Conservation (phyloP, 2,113 vertebrate genomes). For the Varanus komodoensis region DNA sequence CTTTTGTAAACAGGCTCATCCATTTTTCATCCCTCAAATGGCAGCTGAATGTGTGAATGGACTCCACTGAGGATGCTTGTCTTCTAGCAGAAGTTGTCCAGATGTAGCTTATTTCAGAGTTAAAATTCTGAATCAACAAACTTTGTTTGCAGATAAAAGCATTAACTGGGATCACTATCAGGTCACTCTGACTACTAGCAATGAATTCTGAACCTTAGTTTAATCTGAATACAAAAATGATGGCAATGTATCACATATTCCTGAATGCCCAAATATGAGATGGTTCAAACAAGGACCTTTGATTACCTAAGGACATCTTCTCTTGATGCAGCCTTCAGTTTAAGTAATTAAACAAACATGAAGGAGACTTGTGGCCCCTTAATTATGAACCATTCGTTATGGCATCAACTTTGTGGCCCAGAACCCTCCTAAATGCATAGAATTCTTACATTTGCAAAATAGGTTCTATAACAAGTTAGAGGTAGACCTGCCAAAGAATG, state of each 20-base stretch:
- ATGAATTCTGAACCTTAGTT: not conserved
- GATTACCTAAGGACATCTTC: not conserved
- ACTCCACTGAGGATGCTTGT: not conserved
- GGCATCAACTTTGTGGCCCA: no score
- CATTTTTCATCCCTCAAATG: not conserved
- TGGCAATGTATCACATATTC: not conserved
- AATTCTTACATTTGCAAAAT: not conserved
- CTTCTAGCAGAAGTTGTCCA: slow-evolving; percentile 23
- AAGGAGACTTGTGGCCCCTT: no score
- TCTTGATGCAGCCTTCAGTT: not conserved
- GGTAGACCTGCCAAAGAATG: not conserved
- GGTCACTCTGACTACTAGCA: not conserved
- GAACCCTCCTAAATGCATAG: no score
- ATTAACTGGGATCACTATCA: not conserved
- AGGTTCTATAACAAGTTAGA: not conserved
- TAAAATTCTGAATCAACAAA: not conserved
- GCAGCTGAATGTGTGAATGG: not conserved
- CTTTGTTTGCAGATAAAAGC: not conserved
- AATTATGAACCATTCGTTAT: no score
- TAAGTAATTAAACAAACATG: no score
- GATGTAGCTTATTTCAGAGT: not conserved
- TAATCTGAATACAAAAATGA: not conserved
- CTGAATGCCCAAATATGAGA: no score
- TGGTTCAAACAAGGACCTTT: not conserved
- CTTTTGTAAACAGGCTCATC: not conserved